Evolutionary conservation across 1,140 invertebrate genomes (phyloP).

Genomic region (Lucilia sericata): DNA sequence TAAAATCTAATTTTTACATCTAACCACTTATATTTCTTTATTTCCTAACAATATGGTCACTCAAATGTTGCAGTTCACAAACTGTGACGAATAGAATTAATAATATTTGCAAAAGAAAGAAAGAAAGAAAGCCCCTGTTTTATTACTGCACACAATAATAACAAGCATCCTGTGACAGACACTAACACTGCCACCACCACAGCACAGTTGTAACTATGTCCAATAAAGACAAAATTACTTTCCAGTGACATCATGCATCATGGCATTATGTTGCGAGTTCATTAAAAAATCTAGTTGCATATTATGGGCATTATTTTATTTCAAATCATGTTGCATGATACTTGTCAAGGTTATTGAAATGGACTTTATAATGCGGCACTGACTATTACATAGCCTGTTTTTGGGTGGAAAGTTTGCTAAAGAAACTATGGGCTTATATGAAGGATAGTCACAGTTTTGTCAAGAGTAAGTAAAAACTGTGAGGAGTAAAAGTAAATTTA

Average conservation of each 20-base stretch:
- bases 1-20: background rate
- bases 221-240: background rate
- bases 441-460: background rate
- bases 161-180: background rate
- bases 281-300: conserved; percentile 27
- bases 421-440: background rate
- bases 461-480: background rate
- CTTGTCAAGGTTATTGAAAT: conserved; percentile 18
- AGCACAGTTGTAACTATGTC: background rate
- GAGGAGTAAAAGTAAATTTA: too few species aligned
- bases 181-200: too few species aligned
- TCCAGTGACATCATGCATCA: background rate
- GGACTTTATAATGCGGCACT: conserved; percentile 16
- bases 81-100: conserved; percentile 9
- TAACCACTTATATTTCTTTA: background rate
- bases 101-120: background rate
- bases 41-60: conserved; percentile 1
- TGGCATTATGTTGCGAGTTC: conserved; percentile 1
- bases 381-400: background rate
- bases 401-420: background rate
- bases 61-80: background rate
- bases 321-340: background rate
- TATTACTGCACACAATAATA: background rate
- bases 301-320: background rate
- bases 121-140: background rate